These are phyloP conservation scores for Fregata magnificens DNA, from an alignment of 2,113 vertebrate genomes.

Conservation along the genomic window DNA sequence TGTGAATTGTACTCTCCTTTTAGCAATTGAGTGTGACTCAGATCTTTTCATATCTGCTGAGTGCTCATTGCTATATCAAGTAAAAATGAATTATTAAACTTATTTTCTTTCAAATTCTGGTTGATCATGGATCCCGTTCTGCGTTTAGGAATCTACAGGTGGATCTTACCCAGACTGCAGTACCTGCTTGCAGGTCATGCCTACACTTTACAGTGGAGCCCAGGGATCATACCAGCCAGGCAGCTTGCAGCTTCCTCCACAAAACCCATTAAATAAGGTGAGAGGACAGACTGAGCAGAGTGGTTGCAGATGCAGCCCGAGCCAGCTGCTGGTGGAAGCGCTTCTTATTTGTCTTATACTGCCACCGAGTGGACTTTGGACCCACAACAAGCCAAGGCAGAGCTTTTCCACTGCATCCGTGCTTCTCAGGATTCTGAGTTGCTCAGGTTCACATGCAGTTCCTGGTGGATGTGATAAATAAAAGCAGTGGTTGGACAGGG, in stretches of 20 bases:
- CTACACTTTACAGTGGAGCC: conserved; percentile 79
- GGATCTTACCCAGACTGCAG: conserved; percentile 74
- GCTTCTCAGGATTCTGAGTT: background rate
- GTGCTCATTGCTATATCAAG: background rate
- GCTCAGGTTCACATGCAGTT: background rate
- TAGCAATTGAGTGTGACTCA: background rate
- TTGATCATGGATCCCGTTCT: background rate
- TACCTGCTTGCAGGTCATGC: conserved; percentile 79
- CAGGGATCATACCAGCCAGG: conserved; percentile 54
- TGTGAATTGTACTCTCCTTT: background rate
- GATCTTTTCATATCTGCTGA: background rate
- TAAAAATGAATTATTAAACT: background rate
- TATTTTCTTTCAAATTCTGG: background rate
- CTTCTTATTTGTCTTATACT: background rate
- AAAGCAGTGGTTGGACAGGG: background rate
- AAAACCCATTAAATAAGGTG: conserved; percentile 75
- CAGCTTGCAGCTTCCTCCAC: conserved; percentile 67
- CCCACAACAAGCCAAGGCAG: background rate
- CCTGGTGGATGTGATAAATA: background rate
- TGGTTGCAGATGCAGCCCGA: background rate
- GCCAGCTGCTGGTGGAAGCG: background rate
- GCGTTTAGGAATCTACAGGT: conserved; percentile 64
- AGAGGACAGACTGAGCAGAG: background rate
- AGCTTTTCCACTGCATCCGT: background rate
- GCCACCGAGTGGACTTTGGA: conserved; percentile 47